Percentiles rank a stretch among this genome's conserved stretches.
These are phyloP conservation scores for Leucania comma DNA, from an alignment of 2,888 invertebrate species.

Conservation along the genomic window DNA sequence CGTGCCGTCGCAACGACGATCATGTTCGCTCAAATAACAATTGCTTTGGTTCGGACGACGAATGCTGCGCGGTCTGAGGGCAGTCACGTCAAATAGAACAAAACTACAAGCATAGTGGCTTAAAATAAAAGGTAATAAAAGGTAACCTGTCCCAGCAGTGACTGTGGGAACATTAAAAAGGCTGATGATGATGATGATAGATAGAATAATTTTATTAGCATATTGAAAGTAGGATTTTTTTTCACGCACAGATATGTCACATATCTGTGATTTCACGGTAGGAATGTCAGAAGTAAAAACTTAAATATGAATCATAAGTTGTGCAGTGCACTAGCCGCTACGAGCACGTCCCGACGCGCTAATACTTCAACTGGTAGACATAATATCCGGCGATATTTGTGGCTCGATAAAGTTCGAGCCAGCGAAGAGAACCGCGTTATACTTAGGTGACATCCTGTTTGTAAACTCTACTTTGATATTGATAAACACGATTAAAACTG, in stretches of 20 bases:
- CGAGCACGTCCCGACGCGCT: not conserved
- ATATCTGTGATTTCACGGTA: not conserved
- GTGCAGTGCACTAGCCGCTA: not conserved
- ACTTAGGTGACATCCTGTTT: not conserved
- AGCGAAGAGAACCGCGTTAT: not conserved
- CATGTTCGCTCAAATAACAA: slow-evolving; percentile 21
- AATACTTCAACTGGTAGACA: slow-evolving; percentile 32
- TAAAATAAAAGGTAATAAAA: slow-evolving; percentile 17
- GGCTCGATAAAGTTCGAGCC: slow-evolving; percentile 10
- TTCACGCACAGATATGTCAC: no score
- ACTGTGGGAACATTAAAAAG: no score
- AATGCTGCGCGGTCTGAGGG: not conserved
- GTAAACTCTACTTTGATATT: not conserved
- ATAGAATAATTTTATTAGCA: not conserved
- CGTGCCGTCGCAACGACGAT: not conserved
- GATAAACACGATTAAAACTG: not conserved
- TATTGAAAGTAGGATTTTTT: not conserved
- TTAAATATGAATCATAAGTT: not conserved
- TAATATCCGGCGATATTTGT: slow-evolving; percentile 30
- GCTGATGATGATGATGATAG: no score
- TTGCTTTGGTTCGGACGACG: not conserved
- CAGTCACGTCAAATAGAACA: not conserved
- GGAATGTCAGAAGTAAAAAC: not conserved
- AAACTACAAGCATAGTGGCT: slow-evolving; percentile 27
- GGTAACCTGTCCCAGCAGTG: no score